phyloP scores from a whole-genome alignment of 2,113 vertebrate genomes.

The Tachycineta bicolor region DNA sequence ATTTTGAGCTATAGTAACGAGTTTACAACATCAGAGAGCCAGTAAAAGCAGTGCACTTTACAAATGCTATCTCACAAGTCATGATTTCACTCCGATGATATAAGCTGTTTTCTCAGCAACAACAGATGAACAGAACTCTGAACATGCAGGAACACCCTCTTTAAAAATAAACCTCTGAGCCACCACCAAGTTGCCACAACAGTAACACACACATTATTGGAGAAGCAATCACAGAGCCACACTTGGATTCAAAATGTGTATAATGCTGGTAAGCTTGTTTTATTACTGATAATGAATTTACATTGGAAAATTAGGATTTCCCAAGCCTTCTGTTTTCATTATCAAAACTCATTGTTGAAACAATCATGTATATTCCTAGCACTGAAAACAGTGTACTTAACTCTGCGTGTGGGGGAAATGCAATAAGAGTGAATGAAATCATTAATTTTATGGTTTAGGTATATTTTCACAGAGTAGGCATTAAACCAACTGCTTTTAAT shows the following conservation, averaged over 20 bases:
- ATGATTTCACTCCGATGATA: slow-evolving; percentile 28
- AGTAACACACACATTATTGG: neutral
- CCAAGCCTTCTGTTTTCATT: neutral
- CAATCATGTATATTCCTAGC: neutral
- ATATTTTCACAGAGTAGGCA: neutral
- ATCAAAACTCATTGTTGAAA: neutral
- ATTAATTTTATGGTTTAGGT: neutral
- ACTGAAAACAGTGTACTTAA: neutral
- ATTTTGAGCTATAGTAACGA: neutral
- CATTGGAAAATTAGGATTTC: neutral
- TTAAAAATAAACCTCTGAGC: slow-evolving; percentile 23
- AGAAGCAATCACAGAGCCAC: neutral
- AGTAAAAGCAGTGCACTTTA: slow-evolving; percentile 10
- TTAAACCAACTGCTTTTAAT: neutral
- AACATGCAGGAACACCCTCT: slow-evolving; percentile 19
- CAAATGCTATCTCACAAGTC: neutral
- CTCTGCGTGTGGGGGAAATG: neutral
- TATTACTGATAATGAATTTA: neutral
- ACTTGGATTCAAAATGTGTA: neutral
- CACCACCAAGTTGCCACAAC: neutral
- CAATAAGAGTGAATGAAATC: neutral
- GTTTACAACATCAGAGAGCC: neutral
- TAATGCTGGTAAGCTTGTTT: neutral
- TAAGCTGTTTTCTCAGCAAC: slow-evolving; percentile 23
- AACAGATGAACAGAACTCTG: neutral